Evolutionary conservation across 1,140 invertebrate genomes (phyloP).

Genomic region (Drosophila lacertosa): DNA sequence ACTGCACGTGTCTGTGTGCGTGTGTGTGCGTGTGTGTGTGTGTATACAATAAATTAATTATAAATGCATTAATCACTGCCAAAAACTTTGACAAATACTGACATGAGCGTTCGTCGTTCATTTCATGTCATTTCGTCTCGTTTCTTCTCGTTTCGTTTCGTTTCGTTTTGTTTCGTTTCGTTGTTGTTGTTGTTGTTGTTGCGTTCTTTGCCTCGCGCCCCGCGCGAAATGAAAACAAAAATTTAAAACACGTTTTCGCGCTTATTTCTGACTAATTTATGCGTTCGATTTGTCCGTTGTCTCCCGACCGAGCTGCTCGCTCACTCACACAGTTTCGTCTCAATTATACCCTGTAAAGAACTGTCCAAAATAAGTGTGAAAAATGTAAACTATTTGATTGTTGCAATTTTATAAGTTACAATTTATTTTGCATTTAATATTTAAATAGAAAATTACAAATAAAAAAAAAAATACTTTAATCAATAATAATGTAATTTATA

Average conservation of each 20-base stretch:
- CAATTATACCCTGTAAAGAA: constrained; percentile 37
- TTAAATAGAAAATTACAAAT: no score
- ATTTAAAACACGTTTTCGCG: constrained; percentile 82
- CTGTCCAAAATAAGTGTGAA: not conserved
- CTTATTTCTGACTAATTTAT: constrained; percentile 80
- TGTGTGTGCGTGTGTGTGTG: constrained; percentile 22
- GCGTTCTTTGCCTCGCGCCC: constrained; percentile 26
- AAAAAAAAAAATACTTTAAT: no score
- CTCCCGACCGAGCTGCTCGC: constrained; percentile 37
- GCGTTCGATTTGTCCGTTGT: constrained; percentile 74
- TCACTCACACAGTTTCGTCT: constrained; percentile 62
- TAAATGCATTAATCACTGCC: constrained; percentile 82
- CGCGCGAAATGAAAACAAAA: constrained; percentile 75
- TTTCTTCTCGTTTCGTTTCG: constrained; percentile 27
- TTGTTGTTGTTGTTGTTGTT: no score
- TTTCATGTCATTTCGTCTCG: constrained; percentile 37
- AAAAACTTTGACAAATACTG: constrained; percentile 82
- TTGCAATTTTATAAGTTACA: no score
- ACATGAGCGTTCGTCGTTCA: constrained; percentile 73
- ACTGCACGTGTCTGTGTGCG: not conserved
- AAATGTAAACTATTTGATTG: not conserved
- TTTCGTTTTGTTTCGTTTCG: constrained; percentile 34
- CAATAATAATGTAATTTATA: no score
- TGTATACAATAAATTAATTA: constrained; percentile 80
- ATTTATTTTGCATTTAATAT: no score